Evolutionary conservation across 2,113 vertebrate species (phyloP).

Genomic region (Saccopteryx leptura): DNA sequence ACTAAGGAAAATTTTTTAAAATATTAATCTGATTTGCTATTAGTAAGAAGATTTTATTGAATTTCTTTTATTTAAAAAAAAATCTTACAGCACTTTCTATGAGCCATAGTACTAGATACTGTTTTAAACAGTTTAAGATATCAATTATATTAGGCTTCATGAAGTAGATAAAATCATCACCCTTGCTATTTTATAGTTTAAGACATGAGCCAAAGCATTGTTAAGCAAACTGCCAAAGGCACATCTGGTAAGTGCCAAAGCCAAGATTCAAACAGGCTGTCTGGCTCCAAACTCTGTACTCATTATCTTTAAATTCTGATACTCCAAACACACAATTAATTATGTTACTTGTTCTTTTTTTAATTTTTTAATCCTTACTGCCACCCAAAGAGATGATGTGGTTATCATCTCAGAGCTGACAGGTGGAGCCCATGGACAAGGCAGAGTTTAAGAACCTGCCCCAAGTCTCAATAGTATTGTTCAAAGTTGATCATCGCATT

Average conservation of each 20-base stretch:
- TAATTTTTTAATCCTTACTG: not conserved
- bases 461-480: not conserved
- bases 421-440: not conserved
- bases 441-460: not conserved
- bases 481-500: not conserved
- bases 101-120: not conserved
- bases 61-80: slow-evolving; percentile 15
- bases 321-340: not conserved
- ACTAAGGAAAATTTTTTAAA: not conserved
- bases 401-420: not conserved
- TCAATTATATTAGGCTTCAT: slow-evolving; percentile 33
- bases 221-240: slow-evolving; percentile 33
- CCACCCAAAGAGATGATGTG: not conserved
- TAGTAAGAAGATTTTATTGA: slow-evolving; percentile 5
- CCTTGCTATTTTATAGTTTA: slow-evolving; percentile 52
- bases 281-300: not conserved
- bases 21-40: not conserved
- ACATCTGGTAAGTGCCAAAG: slow-evolving; percentile 41
- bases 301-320: not conserved
- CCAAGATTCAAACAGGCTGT: not conserved
- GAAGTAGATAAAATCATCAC: not conserved
- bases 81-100: not conserved
- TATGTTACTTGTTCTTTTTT: not conserved
- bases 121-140: slow-evolving; percentile 19
- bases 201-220: slow-evolving; percentile 19